Base-by-base conservation (phyloP, 2,113 vertebrate genomes). In the Stictonetta naevosa region DNA sequence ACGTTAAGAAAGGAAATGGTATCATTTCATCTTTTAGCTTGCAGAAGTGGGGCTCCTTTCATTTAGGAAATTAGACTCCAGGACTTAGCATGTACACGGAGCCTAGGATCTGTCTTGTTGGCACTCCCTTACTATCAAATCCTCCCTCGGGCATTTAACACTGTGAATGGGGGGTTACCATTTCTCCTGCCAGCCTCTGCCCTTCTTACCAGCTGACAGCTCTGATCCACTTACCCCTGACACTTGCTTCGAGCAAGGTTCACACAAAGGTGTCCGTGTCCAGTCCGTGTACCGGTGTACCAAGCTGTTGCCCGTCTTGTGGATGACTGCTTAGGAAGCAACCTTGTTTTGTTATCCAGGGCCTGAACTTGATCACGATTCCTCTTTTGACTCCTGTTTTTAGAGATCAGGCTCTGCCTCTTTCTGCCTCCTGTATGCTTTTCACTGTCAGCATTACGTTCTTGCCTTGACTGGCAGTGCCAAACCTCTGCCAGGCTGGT, bases 201-300 rank as follows among this genome's bases (percentile, higher is more conserved):
- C 60, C 55, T 95, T 76, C 68, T 53, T 62, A 93, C 64, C 63
- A 74, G 56, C 64, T 69, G 84, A 79, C 44, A 66, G n/a, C 64
- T 80, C 82, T 44, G 79, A 95, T 72, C 53, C 72, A 71, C 84
- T 81, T 80, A 62, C 18, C 83, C 76, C n/a, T 74, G 83, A 88
- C 88, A 85, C 94, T 96, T 96, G 95, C 91, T 95, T 79, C 95
- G 96, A 97, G 97, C 96, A 93, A 96, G 93, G 96, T 93, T 97
- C 93, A 83, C 78, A 85, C n/a, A 95, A 94, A 96, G 92, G 93
- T 95, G 75, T 81, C 74, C 71, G 82, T 80, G 83, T 86, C 55
- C 79, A 94, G 80, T 74, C 92, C 5, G 3, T 82, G 90, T 81
- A 89, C 81, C 93, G 94, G 53, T 91, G 83, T 83, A 85, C 73